Percentiles rank a stretch among this genome's conserved stretches.
Conservation (phyloP, 2,113 vertebrate genomes). For the Falco punctatus region DNA sequence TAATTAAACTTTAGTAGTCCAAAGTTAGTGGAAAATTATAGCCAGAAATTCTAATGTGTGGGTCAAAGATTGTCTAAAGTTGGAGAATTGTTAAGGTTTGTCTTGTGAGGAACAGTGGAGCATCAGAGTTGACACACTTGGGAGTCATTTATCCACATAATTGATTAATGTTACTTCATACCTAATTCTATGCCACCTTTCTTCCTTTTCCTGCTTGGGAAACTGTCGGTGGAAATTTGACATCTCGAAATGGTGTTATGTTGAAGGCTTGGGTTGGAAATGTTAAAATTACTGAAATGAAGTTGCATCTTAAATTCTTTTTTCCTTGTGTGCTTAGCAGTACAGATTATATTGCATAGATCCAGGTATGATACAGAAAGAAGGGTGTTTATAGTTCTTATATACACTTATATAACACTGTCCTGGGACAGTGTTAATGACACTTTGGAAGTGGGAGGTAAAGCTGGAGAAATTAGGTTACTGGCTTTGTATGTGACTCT, state of each 20-base stretch:
- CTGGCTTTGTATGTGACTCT: not conserved
- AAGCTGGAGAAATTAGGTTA: not conserved
- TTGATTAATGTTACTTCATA: not conserved
- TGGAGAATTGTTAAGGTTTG: not conserved
- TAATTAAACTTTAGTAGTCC: not conserved
- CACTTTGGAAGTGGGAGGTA: not conserved
- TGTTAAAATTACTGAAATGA: not conserved
- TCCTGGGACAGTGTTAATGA: not conserved
- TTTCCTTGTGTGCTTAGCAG: not conserved
- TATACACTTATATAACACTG: fast-evolving
- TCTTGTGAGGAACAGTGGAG: not conserved
- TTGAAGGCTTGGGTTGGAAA: not conserved
- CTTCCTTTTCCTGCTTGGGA: not conserved
- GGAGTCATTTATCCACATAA: not conserved
- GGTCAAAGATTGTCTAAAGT: not conserved
- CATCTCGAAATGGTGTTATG: not conserved
- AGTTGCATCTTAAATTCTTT: not conserved
- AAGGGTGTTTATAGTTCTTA: not conserved
- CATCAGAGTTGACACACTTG: not conserved
- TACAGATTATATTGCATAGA: not conserved
- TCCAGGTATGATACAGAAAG: not conserved
- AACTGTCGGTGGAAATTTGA: not conserved
- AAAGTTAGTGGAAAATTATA: not conserved
- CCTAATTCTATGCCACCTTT: not conserved
- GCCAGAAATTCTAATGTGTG: not conserved